A percentile compares a stretch with the other conserved stretches of the same genome.
phyloP scores from a whole-genome alignment of 35 echinoderm and acorn worm species.

The Anneissia japonica region DNA sequence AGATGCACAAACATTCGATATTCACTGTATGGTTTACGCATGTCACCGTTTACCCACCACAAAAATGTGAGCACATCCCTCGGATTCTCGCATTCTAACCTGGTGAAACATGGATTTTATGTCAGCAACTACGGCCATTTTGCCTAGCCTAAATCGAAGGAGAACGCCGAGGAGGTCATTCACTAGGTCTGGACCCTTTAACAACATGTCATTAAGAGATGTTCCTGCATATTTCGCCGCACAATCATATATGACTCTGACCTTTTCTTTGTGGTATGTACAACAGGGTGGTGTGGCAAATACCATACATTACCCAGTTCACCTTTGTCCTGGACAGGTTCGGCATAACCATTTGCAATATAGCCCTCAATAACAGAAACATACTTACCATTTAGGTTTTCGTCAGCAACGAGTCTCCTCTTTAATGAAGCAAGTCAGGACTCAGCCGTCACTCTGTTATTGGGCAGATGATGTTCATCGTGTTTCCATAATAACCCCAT shows the following conservation, averaged over 20 bases:
- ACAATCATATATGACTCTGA: conserved; percentile 62
- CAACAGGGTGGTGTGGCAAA: conserved; percentile 32
- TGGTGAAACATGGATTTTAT: conserved; percentile 53
- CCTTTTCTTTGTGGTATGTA: conserved; percentile 32
- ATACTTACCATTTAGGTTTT: not conserved
- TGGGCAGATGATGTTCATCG: conserved; percentile 1
- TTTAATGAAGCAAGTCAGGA: conserved; percentile 13
- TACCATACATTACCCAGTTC: conserved; percentile 16
- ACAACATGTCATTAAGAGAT: conserved; percentile 54
- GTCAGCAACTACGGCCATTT: conserved; percentile 34
- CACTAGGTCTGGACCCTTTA: conserved; percentile 55
- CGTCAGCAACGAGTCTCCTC: not conserved
- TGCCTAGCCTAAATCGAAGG: conserved; percentile 12
- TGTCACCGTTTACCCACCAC: not conserved
- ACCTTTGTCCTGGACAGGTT: not conserved
- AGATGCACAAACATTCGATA: not conserved
- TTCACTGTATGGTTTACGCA: not conserved
- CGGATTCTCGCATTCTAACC: not conserved
- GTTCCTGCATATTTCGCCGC: conserved; percentile 41
- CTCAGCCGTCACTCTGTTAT: conserved; percentile 20
- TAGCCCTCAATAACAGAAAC: conserved; percentile 22
- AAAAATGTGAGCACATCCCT: conserved; percentile 12
- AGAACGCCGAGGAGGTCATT: conserved; percentile 34
- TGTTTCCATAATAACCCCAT: conserved; percentile 33
- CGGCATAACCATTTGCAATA: conserved; percentile 18